Percentiles rank a stretch among this genome's conserved stretches.
Evolutionary conservation across 2,113 vertebrate species (phyloP).

Genomic region (Osmerus eperlanus): DNA sequence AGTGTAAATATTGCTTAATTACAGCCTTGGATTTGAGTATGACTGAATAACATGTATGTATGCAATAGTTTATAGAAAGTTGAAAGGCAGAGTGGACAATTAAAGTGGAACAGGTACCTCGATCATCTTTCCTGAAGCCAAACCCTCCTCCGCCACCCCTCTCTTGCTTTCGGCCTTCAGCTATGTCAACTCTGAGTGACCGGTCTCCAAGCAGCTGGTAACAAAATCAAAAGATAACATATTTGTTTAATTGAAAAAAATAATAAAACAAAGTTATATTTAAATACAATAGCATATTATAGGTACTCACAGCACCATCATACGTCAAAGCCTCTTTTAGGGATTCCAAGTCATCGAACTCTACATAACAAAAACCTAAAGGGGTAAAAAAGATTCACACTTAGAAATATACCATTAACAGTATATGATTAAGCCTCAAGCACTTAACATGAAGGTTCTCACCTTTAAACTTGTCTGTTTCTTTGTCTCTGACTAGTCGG

Average conservation of each 20-base stretch:
- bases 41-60: neutral
- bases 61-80: no score
- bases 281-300: neutral
- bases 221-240: no score
- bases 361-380: constrained; percentile 98
- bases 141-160: constrained; percentile 89
- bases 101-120: constrained; percentile 75
- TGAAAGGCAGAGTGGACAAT: no score
- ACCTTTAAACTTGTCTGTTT: constrained; percentile 99
- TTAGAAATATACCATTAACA: neutral
- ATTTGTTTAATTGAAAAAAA: no score
- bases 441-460: constrained; percentile 19
- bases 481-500: constrained; percentile 96
- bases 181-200: constrained; percentile 94
- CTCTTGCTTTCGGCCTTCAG: constrained; percentile 93
- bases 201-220: constrained; percentile 84
- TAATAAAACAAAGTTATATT: constrained; percentile 14
- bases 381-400: neutral
- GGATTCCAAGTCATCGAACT: constrained; percentile 96
- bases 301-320: constrained; percentile 91
- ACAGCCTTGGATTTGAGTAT: neutral
- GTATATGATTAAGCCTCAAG: neutral
- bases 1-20: no score
- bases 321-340: constrained; percentile 96
- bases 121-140: constrained; percentile 95